These are phyloP conservation scores for Aphyosemion australe DNA, from an alignment of 2,113 vertebrate genomes.

Conservation along the genomic window DNA sequence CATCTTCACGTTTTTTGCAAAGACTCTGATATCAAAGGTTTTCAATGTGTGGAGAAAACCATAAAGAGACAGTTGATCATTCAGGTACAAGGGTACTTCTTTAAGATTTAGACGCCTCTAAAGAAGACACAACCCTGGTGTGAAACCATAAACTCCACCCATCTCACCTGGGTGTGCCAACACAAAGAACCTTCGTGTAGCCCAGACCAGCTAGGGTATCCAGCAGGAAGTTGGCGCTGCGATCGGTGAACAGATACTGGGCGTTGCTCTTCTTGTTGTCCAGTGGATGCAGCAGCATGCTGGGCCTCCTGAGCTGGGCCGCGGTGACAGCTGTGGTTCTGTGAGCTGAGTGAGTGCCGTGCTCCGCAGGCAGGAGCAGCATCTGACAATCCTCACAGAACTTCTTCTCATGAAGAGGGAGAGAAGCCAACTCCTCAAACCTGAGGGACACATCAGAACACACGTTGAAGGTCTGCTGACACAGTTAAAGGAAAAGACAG, in stretches of 20 bases:
- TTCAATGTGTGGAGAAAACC: too few relatives aligned
- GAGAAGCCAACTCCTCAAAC: slow-evolving; percentile 80
- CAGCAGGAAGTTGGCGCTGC: slow-evolving; percentile 87
- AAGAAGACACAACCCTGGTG: too few relatives aligned
- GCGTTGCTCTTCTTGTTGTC: slow-evolving; percentile 95
- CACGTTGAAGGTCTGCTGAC: not conserved
- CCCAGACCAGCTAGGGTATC: slow-evolving; percentile 82
- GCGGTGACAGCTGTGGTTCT: slow-evolving; percentile 66
- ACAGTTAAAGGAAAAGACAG: not conserved
- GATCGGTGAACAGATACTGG: slow-evolving; percentile 92
- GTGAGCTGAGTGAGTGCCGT: slow-evolving; percentile 77
- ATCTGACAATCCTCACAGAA: slow-evolving; percentile 91
- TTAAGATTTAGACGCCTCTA: too few relatives aligned
- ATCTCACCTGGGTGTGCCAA: slow-evolving; percentile 90
- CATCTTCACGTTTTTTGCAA: too few relatives aligned
- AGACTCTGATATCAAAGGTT: too few relatives aligned
- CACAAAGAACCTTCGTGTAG: slow-evolving; percentile 86
- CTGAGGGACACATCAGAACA: slow-evolving; percentile 66
- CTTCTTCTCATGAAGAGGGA: slow-evolving; percentile 79
- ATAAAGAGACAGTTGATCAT: too few relatives aligned
- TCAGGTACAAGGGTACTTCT: too few relatives aligned
- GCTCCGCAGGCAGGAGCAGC: slow-evolving; percentile 82
- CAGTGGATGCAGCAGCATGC: slow-evolving; percentile 84
- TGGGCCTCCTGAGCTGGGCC: slow-evolving; percentile 83
- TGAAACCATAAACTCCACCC: too few relatives aligned